Base-by-base conservation (phyloP, 1,140 invertebrate genomes). In the Macrocentrus cingulum region DNA sequence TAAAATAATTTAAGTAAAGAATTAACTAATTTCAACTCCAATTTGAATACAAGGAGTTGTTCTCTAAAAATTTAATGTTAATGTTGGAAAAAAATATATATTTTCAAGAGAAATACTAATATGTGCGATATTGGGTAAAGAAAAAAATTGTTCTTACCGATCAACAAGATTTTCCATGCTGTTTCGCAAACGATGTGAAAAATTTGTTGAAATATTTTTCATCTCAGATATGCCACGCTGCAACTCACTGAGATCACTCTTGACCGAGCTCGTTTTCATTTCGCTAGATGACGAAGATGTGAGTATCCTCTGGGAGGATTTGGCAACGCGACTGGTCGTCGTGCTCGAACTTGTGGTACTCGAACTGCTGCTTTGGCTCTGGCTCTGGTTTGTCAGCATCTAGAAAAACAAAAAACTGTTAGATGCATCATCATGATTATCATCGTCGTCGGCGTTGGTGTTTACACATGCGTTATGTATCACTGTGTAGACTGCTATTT, bases 191-290 rank as follows among this genome's bases (percentile, higher is more conserved):
- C 74, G 61, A 46, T 75, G 71, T 3, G 73, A 74, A 57, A 80
- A 78, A n/a, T 79, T 78, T 0, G 69, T 72, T 1, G 79, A 80
- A 13, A 82, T 76, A 49, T 81, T 82, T 68, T 84, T 84, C 82
- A 84, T 83, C 66, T 83, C 82, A 0, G 81, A 81, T 64, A 84
- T 84, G 49, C 81, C 79, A 11, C 80, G 77, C 52, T 84, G 78
- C 13, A 84, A 69, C 64, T 84, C 82, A 34, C 77, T 82, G 1
- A 84, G 69, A 62, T 82, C 82, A 56, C 76, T 81, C 65, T 82
- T 82, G 63, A 82, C 72, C n/a, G 77, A 78, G 62, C 74, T 80
- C 11, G 80, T 71, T 65, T 81, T 81, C 72, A 81, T 77, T 67
- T 81, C 79, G 69, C 71, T 75, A 46, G 71, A 76, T 2, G 74